Evolutionary conservation across 37 sponge, comb jelly and placozoan species (phyloP).

Genomic region (Agelas oroides): DNA sequence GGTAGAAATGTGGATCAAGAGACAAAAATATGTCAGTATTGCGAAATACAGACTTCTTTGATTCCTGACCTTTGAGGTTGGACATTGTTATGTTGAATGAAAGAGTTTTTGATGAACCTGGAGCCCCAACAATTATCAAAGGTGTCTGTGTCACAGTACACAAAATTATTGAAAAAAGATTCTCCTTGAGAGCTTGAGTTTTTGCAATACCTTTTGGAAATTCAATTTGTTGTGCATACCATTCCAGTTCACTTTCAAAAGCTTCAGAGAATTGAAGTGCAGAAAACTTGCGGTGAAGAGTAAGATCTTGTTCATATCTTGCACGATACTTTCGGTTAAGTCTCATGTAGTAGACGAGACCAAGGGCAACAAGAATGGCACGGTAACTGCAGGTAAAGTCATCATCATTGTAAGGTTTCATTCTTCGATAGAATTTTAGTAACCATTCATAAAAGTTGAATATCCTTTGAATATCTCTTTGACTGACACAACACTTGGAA

Average conservation of each 20-base stretch:
- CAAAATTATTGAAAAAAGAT: conserved; percentile 80
- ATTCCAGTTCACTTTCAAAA: conserved; percentile 65
- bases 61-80: conserved; percentile 82
- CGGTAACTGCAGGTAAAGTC: conserved; percentile 7
- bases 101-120: conserved; percentile 90
- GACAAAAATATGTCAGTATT: conserved; percentile 55
- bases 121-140: conserved; percentile 89
- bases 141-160: conserved; percentile 80
- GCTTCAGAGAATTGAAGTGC: conserved; percentile 12
- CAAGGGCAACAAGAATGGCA: conserved; percentile 76
- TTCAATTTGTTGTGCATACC: conserved; percentile 39
- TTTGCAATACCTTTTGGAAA: conserved; percentile 84
- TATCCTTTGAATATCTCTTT: conserved; percentile 78
- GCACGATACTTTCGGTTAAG: conserved; percentile 53
- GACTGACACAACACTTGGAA: conserved; percentile 81
- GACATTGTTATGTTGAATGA: conserved; percentile 83
- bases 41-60: conserved; percentile 39
- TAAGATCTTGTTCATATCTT: conserved; percentile 19
- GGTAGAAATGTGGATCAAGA: conserved; percentile 83
- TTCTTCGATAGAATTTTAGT: conserved; percentile 10
- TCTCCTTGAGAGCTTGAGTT: conserved; percentile 88
- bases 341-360: conserved; percentile 88
- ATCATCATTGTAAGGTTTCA: conserved; percentile 1
- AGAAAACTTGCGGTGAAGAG: neutral
- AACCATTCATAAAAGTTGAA: conserved; percentile 54